Percentiles rank a stretch among this genome's conserved stretches.
phyloP scores from a whole-genome alignment of 2,113 vertebrate genomes.

The Callorhinus ursinus region DNA sequence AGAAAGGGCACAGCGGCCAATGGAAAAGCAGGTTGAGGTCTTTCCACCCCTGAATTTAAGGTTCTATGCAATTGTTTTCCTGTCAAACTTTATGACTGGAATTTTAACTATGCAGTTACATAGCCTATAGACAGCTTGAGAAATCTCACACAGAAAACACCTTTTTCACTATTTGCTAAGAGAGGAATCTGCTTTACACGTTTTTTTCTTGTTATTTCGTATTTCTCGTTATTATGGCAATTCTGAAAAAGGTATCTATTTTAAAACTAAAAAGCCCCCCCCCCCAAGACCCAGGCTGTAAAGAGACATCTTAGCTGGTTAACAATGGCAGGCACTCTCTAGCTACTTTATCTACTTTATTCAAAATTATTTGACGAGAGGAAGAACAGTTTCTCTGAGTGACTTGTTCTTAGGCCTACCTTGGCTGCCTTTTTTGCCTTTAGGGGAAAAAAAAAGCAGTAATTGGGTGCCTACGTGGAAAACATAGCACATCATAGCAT shows the following conservation, averaged over 20 bases:
- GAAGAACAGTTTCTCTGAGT: background rate
- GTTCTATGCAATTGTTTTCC: background rate
- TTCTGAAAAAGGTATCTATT: background rate
- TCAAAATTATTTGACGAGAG: background rate
- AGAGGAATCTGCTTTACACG: background rate
- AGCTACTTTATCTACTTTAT: background rate
- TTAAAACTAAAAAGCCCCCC: slow-evolving; percentile 22
- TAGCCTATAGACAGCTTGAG: background rate
- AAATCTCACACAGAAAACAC: background rate
- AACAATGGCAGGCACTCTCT: background rate
- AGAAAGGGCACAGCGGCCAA: background rate
- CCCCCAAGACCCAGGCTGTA: background rate
- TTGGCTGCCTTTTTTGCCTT: background rate
- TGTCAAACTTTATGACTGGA: background rate
- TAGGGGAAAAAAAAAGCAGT: background rate
- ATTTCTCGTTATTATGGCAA: background rate
- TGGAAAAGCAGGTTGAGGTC: accelerated
- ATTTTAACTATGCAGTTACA: background rate
- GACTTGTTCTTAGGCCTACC: background rate
- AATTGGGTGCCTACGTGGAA: background rate
- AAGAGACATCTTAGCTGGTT: background rate
- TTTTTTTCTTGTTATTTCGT: background rate
- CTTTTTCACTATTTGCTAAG: background rate
- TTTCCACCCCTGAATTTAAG: background rate
- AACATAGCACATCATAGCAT: background rate